phyloP scores from a whole-genome alignment of 1,140 invertebrate species.

The Polyergus mexicanus region DNA sequence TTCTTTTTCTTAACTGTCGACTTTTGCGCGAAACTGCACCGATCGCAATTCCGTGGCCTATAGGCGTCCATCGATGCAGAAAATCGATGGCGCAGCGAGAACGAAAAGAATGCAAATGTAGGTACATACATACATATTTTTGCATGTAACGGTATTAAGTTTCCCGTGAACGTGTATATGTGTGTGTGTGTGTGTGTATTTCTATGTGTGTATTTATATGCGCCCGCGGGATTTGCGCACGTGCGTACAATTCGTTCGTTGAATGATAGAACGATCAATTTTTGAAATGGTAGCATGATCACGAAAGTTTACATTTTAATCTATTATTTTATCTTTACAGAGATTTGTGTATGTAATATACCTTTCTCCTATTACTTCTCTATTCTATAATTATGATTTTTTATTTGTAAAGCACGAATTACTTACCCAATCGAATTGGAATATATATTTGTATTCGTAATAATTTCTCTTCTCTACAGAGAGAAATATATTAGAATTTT shows the following conservation, averaged over 20 bases:
- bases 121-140: not conserved
- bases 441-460: not conserved
- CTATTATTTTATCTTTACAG: not conserved
- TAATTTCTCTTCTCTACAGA: not conserved
- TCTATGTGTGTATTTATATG: too few relatives aligned
- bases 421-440: not conserved
- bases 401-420: not conserved
- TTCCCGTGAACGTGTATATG: not conserved
- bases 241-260: not conserved
- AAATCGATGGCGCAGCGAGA: slow-evolving; percentile 25
- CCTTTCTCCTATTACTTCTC: not conserved
- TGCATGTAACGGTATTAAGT: slow-evolving; percentile 3
- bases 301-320: not conserved
- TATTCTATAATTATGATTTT: not conserved
- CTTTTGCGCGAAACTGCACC: not conserved
- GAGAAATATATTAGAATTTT: not conserved
- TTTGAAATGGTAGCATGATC: not conserved
- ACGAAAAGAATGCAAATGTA: slow-evolving; percentile 23
- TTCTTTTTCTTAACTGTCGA: slow-evolving; percentile 53
- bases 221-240: not conserved
- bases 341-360: too few relatives aligned
- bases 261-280: not conserved
- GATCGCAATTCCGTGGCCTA: not conserved
- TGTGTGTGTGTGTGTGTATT: too few relatives aligned
- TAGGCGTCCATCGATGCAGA: slow-evolving; percentile 19